Evolutionary conservation across 92 coral and sea anemone genomes (phyloP), one percentile per base, ranked within the genome.

Genomic region (Anthopleura xanthogrammica): DNA sequence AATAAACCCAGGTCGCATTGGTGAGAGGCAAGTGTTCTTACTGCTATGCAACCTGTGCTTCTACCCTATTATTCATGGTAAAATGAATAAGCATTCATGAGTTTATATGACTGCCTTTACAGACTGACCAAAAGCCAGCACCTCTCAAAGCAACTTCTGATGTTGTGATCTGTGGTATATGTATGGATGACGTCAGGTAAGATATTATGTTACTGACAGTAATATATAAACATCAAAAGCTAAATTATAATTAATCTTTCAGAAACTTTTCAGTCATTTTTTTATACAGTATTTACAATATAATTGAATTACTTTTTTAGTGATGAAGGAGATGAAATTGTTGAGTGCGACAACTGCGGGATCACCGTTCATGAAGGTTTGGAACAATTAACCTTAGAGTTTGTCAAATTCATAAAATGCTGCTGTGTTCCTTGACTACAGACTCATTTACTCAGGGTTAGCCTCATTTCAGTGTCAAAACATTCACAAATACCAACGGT

Each of bases 301-400:
- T 29, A 23, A 3, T 17, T 39, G 70, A 23, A 72, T 84, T 78
- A 73, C 22, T 77, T 43, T 82, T 80, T 22, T 85, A 97, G 99
- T 90, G 99, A 97, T 82, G 98, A 97, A 90, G 99, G 97, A 58
- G 99, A 96, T 94, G 99, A 96, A 78, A 96, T 96, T 75, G 98
- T 96, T 17, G 99, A 96, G 79, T 96, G 99, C 81, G 99, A 97
- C 77, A 90, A 88, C 85, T 97, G 98, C 87, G 99, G 99, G 12
- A 92, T 96, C 52, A 94, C 95, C 62, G 98, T 96, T 60, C 99
- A 96, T 87, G 99, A 96, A 87, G 97, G 99, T 94, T 80, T 73
- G 70, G 8, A 29, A 29, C 36, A 29, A 29, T 29, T 29, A 29
- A 29, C 36, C 36, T 29, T 29, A 13, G 1, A 14, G 19, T 60